Base-by-base conservation (phyloP, 2,797 vertebrate genomes). In the Gobionotothen gibberifrons region DNA sequence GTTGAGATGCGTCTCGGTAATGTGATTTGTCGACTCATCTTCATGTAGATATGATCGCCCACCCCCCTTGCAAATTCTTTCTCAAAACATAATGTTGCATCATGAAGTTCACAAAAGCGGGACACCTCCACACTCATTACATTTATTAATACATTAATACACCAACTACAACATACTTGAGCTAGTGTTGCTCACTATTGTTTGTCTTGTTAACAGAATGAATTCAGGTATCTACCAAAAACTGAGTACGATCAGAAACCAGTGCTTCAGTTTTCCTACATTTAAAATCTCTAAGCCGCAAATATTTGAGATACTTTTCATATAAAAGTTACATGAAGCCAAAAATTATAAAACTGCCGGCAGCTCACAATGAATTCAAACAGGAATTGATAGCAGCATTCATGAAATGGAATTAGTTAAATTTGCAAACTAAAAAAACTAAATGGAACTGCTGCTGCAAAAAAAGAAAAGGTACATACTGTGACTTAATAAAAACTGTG, bases 1-100 rank as follows among this genome's bases (percentile, higher is more conserved):
- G 78, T 91, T 86, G 78, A 91, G 82, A 91, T 88, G 78, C 55
- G 12, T 69, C 72, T 21, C 62, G 76, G 71, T 90, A 89, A 93
- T 90, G 72, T 64, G 78, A 91, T 79, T 87, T 77, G 81, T 88
- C 82, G 72, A 15, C 53, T 82, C 48, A 42, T 78, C 78, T 55
- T 81, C 73, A 43, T 62, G 74, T 56, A 77, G 72, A 78, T 81
- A 44, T 47, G 66, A 88, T 55, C 29, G 10, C 58, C 62, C 26
- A 26, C 4, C 49, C 64, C 57, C 21, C 32, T 54, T 53, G 6
- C n/a, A 12, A 10, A n/a, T 14, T 68, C 54, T 69, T 61, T 58
- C 67, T 72, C 14, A 29, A 82, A 81, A 74, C 19, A 56, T 77
- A 60, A 59, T 22, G 40, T 68, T 6, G 3, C 6, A 58, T 13